Base-by-base conservation (phyloP, 2,797 vertebrate genomes). In the Cichlasoma orientale region DNA sequence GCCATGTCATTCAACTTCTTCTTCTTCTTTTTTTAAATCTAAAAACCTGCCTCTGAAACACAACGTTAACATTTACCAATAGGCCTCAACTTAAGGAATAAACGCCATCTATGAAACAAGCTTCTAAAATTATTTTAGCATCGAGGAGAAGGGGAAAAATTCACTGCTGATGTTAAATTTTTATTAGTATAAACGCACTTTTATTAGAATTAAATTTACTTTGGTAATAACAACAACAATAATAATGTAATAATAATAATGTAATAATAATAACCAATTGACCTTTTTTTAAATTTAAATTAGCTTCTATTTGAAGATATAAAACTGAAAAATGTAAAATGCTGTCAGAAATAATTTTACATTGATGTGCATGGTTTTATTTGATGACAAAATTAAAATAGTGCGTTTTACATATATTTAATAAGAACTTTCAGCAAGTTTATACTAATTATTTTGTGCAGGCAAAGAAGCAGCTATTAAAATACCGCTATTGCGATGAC, bases 381-480 rank as follows among this genome's bases (percentile, higher is more conserved):
- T 63, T 27, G 0, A 63, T 18, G 59, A 44, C 21, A 0, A 27
- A 21, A 18, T 0, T 44, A 12, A 66, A 44, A 11, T 14, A 23
- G 4, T 3, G 59, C 14, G 1, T 41, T 25, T 44, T 47, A 27
- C 25, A 12, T 66, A 0, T 6, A 27, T 66, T 66, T 27, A 27
- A 5, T 27, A 44, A 27, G 38, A 41, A 41, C 38, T 13, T 13
- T 41, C 11, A 12, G 38, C 1, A 3, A 41, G 38, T 41, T 41
- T 23, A 66, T 31, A n/a, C 9, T 16, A 27, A 19, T 66, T 47
- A 63, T 63, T 27, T 27, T 47, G 14, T 63, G 38, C 41, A 27
- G 38, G 27, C 44, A 23, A 66, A 47, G 61, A 47, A 50, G 61
- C 23, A 47, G 61, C 61, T 23, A 27, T 0, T 27, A 47, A 66